Evolutionary conservation across 2,797 vertebrate genomes (phyloP), one percentile per base, ranked within the genome.

Genomic region (Moxostoma hubbsi): DNA sequence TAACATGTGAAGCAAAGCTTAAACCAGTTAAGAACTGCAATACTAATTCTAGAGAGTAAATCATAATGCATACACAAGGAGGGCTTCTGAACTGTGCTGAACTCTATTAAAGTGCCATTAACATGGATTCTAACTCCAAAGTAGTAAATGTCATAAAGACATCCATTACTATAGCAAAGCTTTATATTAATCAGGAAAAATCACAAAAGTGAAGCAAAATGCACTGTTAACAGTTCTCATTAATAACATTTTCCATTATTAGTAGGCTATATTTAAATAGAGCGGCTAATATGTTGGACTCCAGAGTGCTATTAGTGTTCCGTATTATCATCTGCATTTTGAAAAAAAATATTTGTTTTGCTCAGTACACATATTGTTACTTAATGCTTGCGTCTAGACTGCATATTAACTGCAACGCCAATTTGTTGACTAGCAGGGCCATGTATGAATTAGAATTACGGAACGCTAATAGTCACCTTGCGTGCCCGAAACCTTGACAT

Each of bases 391-490:
- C 36, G 4, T 9, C 6, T 64, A 64, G 13, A 64, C 53, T 2
- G 7, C 12, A 64, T 70, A 6, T 43, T 15, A 47, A 63, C 51
- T 36, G 68, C 81, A 76, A 82, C 13, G 55, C 64, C 53, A 72
- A 76, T 75, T 75, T 54, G 3, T 9, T 50, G 50, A 49, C 9
- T 24, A n/a, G 7, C 16, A 5, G 5, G n/a, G 57, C 43, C 9
- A 18, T 7, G 46, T 18, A 59, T 7, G 53, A 10, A 68, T 16
- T 67, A 11, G 45, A 85, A 89, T 90, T 88, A 90, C 81, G 88
- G 87, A 92, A 90, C 90, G 89, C 89, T 88, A 92, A 92, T 79
- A 88, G 64, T 75, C 73, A 73, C 86, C 86, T 79, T 88, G 88
- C 89, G 80, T 87, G 90, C 72, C 79, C 64, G 81, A 68, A 69